A percentile compares a stretch with the other conserved stretches of the same genome.
These are phyloP conservation scores for Eulemur rufifrons DNA, from an alignment of 2,113 vertebrate genomes.

Conservation along the genomic window DNA sequence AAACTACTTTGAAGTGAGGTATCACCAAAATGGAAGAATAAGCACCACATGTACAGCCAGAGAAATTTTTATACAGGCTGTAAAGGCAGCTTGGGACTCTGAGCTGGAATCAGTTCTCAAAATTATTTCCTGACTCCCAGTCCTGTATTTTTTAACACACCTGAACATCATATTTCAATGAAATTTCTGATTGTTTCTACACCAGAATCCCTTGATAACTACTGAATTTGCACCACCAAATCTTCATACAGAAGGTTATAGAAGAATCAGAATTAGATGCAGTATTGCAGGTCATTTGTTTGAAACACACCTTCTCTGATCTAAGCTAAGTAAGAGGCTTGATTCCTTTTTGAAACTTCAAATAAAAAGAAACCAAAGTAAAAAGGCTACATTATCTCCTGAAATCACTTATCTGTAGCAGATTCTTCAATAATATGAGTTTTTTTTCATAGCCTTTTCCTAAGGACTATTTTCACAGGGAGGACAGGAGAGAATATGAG, in stretches of 20 bases:
- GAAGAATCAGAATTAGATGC: neutral
- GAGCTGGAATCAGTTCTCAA: neutral
- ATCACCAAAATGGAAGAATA: no score
- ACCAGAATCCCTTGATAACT: neutral
- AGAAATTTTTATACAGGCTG: neutral
- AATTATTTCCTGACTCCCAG: neutral
- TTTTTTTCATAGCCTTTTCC: neutral
- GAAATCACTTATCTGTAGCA: neutral
- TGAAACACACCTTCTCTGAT: neutral
- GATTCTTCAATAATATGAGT: neutral
- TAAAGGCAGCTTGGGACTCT: neutral
- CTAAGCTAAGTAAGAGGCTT: neutral
- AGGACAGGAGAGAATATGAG: neutral
- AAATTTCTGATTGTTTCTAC: neutral
- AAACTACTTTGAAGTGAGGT: neutral
- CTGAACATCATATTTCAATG: neutral
- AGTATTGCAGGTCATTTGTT: neutral
- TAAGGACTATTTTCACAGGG: neutral
- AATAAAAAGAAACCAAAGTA: neutral
- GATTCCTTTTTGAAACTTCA: neutral
- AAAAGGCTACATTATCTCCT: neutral
- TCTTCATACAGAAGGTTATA: neutral
- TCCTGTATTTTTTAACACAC: neutral
- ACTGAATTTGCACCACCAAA: neutral
- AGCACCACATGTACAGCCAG: no score